Base-by-base conservation (phyloP, 2,888 invertebrate genomes). In the Plagodis pulveraria region DNA sequence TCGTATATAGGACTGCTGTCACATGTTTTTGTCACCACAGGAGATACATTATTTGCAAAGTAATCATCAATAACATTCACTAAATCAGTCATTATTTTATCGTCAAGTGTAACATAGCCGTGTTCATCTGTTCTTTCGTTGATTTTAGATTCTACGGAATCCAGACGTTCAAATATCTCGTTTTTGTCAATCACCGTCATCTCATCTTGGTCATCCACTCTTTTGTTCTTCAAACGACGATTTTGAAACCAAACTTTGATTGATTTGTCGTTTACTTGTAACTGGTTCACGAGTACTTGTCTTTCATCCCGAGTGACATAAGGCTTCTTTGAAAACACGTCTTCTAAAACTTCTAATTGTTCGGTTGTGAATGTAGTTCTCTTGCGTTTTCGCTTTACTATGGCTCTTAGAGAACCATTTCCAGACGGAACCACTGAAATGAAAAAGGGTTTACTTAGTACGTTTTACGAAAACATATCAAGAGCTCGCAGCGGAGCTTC, bases 161-260 rank as follows among this genome's bases (percentile, higher is more conserved):
- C 73, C 5, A 85, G 60, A 9, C 72, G 69, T 46, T 72, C 67
- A 0, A 57, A 35, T 11, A 55, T 53, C 8, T 52, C 45, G 35
- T 34, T 38, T 6, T 12, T 47, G 9, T 68, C 72, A 33, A 62
- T 45, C 58, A 56, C 58, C 50, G 10, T 40, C 0, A 43, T 49
- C 48, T 55, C 56, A 32, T 51, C 36, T 10, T 63, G 35, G 0
- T 73, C 66, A 9, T 65, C 80, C 50, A 93, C 93, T 71, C 94
- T 94, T 74, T 95, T 95, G 66, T 77, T 84, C 67, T 95, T 95
- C 94, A 96, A 95, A 0, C 96, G 84, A 0, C 96, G 90, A 76
- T 96, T 96, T 76, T 96, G 96, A 76, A 96, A 96, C 96, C 96
- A 96, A 10, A 96, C 95, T 82, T 96, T 96, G 43, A 96, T 95